Conservation (phyloP, 2,797 vertebrate genomes). For the Chromobotia macracanthus region DNA sequence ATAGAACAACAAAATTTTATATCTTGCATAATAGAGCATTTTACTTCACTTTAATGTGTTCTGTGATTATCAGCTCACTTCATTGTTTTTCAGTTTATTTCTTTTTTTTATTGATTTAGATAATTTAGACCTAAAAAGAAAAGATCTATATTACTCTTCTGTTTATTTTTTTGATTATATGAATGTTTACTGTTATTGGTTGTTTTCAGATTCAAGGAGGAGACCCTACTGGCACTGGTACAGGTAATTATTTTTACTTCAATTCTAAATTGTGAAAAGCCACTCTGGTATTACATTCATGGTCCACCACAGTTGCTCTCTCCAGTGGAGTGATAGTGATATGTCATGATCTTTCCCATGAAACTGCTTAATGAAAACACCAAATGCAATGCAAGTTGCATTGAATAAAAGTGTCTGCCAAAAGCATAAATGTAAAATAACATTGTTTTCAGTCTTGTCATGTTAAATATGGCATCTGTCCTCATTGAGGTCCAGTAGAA, state of each 20-base stretch:
- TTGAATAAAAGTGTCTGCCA: too few relatives aligned
- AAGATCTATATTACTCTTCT: neutral
- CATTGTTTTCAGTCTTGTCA: neutral
- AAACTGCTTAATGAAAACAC: neutral
- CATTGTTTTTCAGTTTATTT: too few relatives aligned
- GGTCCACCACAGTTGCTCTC: neutral
- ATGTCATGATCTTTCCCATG: neutral
- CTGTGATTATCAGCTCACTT: too few relatives aligned
- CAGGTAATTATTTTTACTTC: constrained; percentile 77
- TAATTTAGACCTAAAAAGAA: too few relatives aligned
- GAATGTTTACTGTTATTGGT: constrained; percentile 3
- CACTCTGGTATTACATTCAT: too few relatives aligned
- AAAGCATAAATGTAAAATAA: neutral
- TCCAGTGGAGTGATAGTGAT: neutral
- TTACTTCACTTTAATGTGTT: too few relatives aligned
- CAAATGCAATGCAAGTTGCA: too few relatives aligned
- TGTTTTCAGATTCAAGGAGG: constrained; percentile 92
- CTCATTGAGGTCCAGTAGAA: neutral
- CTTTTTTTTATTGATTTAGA: too few relatives aligned
- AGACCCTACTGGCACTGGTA: constrained; percentile 94
- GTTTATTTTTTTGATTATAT: neutral
- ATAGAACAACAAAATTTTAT: too few relatives aligned
- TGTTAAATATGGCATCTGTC: neutral
- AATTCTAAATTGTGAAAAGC: neutral
- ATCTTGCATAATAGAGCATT: too few relatives aligned